Evolutionary conservation across 2,797 vertebrate genomes (phyloP), one percentile per base, ranked within the genome.

Genomic region (Margarornis squamiger): DNA sequence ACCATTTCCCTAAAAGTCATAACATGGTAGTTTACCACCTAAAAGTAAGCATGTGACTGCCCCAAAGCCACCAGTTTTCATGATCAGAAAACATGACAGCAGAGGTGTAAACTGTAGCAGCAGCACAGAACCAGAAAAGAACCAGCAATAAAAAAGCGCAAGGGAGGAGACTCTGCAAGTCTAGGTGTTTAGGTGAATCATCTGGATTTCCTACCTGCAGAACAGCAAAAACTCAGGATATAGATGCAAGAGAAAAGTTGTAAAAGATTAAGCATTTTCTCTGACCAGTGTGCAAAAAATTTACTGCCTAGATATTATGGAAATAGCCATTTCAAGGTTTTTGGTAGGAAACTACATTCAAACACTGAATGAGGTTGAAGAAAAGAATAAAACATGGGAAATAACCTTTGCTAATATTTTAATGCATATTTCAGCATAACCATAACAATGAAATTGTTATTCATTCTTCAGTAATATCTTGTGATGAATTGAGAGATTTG

Each of bases 41-140:
- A 39, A 36, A 63, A 80, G 27, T n/a, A 72, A 70, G 13, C 51
- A 36, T 27, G 36, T 21, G 6, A 16, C 45, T 57, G 12, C 8
- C 19, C 10, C 9, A 63, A 63, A 73, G 17, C 13, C 73, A 22
- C 9, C 7, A 51, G 13, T 27, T 81, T 86, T 67, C 84, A 65
- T 3, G 6, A 68, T 19, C 29, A 45, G 27, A 52, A 51, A 77
- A 51, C 1, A 1, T 5, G 51, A 55, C n/a, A 67, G 27, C 26
- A 43, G 30, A 75, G 17, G 5, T 20, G 15, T 14, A 62, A 67
- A 76, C 32, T 1, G 1, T 4, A 58, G 63, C 0, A 1, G 29
- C 21, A 68, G 14, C 63, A 61, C 1, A 15, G 41, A 84, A 19
- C 14, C 8, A 72, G 20, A 67, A 71, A 91, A 80, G 7, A 78